Base-by-base conservation (phyloP, 2,113 vertebrate species). In the Picathartes gymnocephalus region DNA sequence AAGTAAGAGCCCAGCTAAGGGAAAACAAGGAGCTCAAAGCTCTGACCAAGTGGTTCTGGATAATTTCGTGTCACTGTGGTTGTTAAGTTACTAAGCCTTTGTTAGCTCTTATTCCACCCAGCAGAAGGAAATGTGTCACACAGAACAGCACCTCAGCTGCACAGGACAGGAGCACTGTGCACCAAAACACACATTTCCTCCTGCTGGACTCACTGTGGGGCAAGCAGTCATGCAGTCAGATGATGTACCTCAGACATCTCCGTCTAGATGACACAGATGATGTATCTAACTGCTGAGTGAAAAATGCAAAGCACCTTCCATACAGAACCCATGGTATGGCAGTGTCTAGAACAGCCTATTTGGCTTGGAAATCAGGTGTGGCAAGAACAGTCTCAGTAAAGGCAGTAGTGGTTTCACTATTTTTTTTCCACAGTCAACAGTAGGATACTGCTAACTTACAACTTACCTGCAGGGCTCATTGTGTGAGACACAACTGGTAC, bases 271-370 rank as follows among this genome's bases (percentile, higher is more conserved):
- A 18, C 17, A 58, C 0, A 53, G 47, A 33, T 17, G 31, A 14
- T 1, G 2, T 1, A 28, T 22, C 47, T 53, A 47, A 65, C 53
- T 72, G 85, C 37, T 45, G 45, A 79, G 88, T 39, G 4, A 64
- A 58, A 94, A 90, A 58, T 12, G 44, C 69, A 18, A 71, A 96
- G 94, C 86, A 86, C 82, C 90, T 74, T 95, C 45, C 27, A 10
- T 4, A 15, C 6, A 70, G 47, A 66, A 13, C 47, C 50, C 4
- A 5, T 22, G 81, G 74, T 53, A 39, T 1, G 27, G 62, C 57
- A 42, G 66, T 8, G 51, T 53, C 64, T 11, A 15, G 3, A 57
- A 71, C 4, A 62, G 73, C 24, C 50, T 11, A 1, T n/a, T 1
- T 66, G 71, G 60, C 33, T 66, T 4, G 12, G 40, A 35, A 58